Evolutionary conservation across 2,113 vertebrate species (phyloP).

Genomic region (Equus quagga): DNA sequence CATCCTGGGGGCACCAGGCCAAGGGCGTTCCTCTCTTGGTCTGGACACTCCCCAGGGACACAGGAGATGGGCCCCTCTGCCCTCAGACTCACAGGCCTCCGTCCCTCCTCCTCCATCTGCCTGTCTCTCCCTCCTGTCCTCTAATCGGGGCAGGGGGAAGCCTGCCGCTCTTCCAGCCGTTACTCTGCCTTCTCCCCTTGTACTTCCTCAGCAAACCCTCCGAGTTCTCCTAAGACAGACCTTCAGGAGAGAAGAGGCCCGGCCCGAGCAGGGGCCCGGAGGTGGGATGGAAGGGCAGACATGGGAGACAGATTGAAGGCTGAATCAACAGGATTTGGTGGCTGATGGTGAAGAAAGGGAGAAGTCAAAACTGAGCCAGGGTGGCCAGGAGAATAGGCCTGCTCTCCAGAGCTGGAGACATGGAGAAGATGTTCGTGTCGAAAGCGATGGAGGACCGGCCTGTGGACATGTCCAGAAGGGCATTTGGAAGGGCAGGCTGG

Average conservation of each 20-base stretch:
- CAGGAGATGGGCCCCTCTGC: neutral
- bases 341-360: neutral
- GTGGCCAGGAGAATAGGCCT: neutral
- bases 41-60: neutral
- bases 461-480: neutral
- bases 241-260: neutral
- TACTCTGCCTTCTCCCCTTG: neutral
- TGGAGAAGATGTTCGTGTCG: neutral
- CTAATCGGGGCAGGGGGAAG: neutral
- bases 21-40: neutral
- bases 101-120: neutral
- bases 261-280: fast-evolving
- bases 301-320: neutral
- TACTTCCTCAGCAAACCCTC: neutral
- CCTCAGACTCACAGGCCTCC: neutral
- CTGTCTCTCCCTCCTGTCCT: neutral
- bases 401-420: neutral
- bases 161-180: neutral
- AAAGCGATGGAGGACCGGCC: neutral
- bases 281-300: neutral
- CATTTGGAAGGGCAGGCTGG: neutral
- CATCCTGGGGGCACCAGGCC: neutral
- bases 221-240: neutral
- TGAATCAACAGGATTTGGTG: neutral
- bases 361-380: neutral